phyloP scores from a whole-genome alignment of 2,797 vertebrate species.

The Ctenopoma kingsleyae region DNA sequence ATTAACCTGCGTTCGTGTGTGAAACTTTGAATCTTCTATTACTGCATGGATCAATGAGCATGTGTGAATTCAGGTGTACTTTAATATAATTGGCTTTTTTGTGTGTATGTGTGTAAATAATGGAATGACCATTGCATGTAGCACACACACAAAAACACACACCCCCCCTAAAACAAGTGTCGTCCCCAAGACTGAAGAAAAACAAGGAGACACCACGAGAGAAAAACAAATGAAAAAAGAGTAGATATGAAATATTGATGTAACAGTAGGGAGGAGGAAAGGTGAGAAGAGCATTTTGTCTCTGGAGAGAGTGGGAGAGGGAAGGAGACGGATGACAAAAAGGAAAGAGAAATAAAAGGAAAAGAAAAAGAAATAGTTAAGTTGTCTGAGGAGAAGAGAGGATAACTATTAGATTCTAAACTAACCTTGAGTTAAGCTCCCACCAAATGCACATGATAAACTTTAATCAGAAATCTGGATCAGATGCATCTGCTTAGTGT shows the following conservation, averaged over 20 bases:
- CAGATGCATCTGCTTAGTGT: too few species aligned
- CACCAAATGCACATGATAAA: neutral
- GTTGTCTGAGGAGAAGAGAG: neutral
- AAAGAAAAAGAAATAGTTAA: neutral
- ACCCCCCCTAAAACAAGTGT: neutral
- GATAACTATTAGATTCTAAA: neutral
- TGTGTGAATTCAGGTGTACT: slow-evolving; percentile 5
- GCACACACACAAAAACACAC: neutral
- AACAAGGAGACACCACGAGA: slow-evolving; percentile 30
- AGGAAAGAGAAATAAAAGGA: neutral
- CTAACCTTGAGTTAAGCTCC: neutral
- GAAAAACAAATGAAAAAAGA: slow-evolving; percentile 13
- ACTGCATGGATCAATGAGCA: slow-evolving; percentile 33
- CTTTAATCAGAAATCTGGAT: neutral
- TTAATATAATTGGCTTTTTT: slow-evolving; percentile 35
- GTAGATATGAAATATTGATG: slow-evolving; percentile 62
- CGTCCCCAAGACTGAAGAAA: neutral
- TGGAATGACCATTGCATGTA: slow-evolving; percentile 13
- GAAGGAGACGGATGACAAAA: neutral
- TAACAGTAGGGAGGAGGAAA: slow-evolving; percentile 18
- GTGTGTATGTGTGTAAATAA: slow-evolving; percentile 7
- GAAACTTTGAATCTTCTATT: neutral
- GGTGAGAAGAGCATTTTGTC: slow-evolving; percentile 31
- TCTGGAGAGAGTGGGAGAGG: slow-evolving; percentile 6
- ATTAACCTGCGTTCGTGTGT: slow-evolving; percentile 26